Base-by-base conservation (phyloP, 2,888 invertebrate species). In the Drosophila pseudotalamancana region DNA sequence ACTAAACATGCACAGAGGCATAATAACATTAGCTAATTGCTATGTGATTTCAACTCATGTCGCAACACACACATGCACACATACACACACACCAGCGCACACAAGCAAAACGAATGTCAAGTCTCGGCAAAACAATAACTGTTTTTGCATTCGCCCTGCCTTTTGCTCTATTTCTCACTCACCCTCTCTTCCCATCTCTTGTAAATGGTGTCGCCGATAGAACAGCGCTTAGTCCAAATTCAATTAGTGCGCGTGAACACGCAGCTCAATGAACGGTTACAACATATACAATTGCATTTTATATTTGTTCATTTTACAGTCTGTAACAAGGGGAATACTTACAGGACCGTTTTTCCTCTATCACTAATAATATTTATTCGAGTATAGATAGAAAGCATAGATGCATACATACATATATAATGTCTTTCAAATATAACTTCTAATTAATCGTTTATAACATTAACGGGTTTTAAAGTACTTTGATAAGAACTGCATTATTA, bases 21-120 rank as follows among this genome's bases (percentile, higher is more conserved):
- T 48, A 51, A 66, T 55, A 72, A 49, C 72, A 71, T 71, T 71
- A 60, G 67, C 72, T 71, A 71, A 71, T 71, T 72, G 70, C 60
- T 23, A 21, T 53, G 48, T 34, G 31, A 39, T 62, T 50, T 23
- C 32, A 42, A 46, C 42, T 32, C 29, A 5, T 25, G 55, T 50
- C 34, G 27, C 51, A 56, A n/a, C n/a, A 35, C 14, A 11, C 23
- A 16, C 12, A 0, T 21, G 27, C 11, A 48, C 14, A 18, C 12
- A 34, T 3, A 4, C 25, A 25, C 2, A 8, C 14, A 34, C 5
- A 19, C 34, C n/a, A n/a, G 31, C 23, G 11, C 37, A 12, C 32
- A 27, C 6, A 21, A 12, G n/a, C 21, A 39, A 18, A 8, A 19
- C 42, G 9, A 53, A 21, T 2, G 40, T 29, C 29, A 42, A 59